Conservation (phyloP, 2,797 vertebrate species). For the Neosilurus mollespiculum region DNA sequence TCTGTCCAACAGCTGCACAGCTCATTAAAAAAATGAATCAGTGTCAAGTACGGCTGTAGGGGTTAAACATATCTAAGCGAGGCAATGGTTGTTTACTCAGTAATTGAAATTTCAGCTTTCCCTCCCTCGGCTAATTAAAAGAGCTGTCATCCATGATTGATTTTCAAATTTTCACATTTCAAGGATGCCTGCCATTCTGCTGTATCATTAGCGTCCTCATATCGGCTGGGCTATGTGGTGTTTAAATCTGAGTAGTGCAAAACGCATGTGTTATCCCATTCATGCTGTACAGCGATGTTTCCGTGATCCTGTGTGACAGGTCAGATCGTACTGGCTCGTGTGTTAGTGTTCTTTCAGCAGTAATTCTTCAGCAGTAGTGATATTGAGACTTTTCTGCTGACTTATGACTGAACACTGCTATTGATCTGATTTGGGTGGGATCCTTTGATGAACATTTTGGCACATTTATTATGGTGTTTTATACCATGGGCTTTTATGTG, state of each 20-base stretch:
- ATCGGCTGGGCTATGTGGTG: constrained; percentile 30
- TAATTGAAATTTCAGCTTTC: constrained; percentile 66
- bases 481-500: neutral
- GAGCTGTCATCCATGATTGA: constrained; percentile 73
- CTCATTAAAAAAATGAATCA: constrained; percentile 60
- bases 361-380: neutral
- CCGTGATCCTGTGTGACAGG: neutral
- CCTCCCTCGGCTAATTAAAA: constrained; percentile 62
- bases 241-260: constrained; percentile 23
- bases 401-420: constrained; percentile 54
- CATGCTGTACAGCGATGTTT: neutral
- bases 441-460: constrained; percentile 50
- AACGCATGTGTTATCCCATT: constrained; percentile 13
- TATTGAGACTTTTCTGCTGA: constrained; percentile 5
- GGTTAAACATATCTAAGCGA: constrained; percentile 60
- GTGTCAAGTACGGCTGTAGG: constrained; percentile 58
- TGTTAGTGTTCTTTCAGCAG: neutral
- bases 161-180: constrained; percentile 68
- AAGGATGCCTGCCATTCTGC: constrained; percentile 67
- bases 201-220: constrained; percentile 63
- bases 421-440: neutral
- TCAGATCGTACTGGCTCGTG: neutral
- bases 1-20: constrained; percentile 51
- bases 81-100: constrained; percentile 64
- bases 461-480: constrained; percentile 55